Evolutionary conservation across 2,888 invertebrate species (phyloP).

Genomic region (Diloba caeruleocephala): DNA sequence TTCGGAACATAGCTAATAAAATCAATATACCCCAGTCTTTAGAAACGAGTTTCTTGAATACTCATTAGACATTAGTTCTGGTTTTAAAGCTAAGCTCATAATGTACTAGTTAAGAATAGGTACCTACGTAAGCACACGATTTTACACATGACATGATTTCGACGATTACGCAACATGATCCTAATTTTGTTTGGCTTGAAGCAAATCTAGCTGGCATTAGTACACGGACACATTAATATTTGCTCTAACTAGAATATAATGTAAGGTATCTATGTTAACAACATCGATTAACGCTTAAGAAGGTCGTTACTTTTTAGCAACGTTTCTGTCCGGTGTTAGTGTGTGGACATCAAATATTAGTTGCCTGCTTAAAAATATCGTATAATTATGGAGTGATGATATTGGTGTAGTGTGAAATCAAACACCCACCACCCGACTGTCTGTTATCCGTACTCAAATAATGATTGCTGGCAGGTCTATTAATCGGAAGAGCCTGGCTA

Average conservation of each 20-base stretch:
- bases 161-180: conserved; percentile 20
- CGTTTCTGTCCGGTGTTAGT: not conserved
- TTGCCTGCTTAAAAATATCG: conserved; percentile 1
- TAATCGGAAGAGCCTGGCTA: no score
- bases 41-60: conserved; percentile 10
- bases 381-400: no score
- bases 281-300: conserved; percentile 27
- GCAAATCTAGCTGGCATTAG: conserved; percentile 8
- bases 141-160: no score
- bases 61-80: conserved; percentile 13
- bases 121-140: conserved; percentile 7
- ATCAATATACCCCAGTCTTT: conserved; percentile 20
- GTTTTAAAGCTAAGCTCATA: conserved; percentile 10
- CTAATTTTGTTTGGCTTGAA: conserved; percentile 12
- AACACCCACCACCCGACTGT: no score
- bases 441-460: no score
- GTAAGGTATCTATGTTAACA: conserved; percentile 5
- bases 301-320: conserved; percentile 17
- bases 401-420: no score
- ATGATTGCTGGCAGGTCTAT: no score
- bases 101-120: conserved; percentile 11
- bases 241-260: conserved; percentile 5
- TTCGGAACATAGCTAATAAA: conserved; percentile 17
- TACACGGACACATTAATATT: conserved; percentile 4
- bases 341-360: conserved; percentile 6